These are phyloP conservation scores for Liolophura sinensis DNA, from an alignment of 1,140 invertebrate species.

Conservation along the genomic window DNA sequence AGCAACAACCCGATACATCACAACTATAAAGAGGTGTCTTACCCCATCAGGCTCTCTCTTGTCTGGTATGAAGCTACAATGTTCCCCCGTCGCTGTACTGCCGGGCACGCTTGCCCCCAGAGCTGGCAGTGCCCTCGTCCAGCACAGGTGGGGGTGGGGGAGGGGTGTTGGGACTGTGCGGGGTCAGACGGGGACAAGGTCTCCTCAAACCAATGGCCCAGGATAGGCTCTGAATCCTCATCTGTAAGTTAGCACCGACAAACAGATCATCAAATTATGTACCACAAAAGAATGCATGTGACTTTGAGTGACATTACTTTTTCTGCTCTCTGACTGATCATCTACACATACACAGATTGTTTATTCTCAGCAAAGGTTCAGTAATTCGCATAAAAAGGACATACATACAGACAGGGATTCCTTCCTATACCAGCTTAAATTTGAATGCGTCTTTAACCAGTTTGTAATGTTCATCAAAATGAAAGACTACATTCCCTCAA, in stretches of 20 bases:
- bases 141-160: constrained; percentile 46
- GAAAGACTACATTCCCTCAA: background rate
- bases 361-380: too few species aligned
- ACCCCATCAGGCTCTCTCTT: constrained; percentile 88
- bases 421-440: too few species aligned
- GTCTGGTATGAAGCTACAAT: constrained; percentile 75
- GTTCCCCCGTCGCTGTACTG: constrained; percentile 42
- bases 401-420: too few species aligned
- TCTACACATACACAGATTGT: too few species aligned
- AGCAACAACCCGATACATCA: too few species aligned
- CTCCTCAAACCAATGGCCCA: constrained; percentile 92
- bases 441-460: too few species aligned
- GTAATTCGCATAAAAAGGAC: too few species aligned
- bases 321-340: background rate
- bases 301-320: background rate
- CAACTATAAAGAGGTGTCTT: too few species aligned
- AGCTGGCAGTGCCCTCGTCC: constrained; percentile 37
- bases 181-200: constrained; percentile 74
- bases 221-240: constrained; percentile 87
- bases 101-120: constrained; percentile 41
- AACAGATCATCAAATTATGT: constrained; percentile 1
- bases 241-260: constrained; percentile 46
- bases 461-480: background rate
- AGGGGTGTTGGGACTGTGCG: constrained; percentile 26
- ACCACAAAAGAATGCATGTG: too few species aligned